Percentiles rank a stretch among this genome's conserved stretches.
Evolutionary conservation across 1,140 invertebrate species (phyloP).

Genomic region (Gyrodactylus bullatarudis): DNA sequence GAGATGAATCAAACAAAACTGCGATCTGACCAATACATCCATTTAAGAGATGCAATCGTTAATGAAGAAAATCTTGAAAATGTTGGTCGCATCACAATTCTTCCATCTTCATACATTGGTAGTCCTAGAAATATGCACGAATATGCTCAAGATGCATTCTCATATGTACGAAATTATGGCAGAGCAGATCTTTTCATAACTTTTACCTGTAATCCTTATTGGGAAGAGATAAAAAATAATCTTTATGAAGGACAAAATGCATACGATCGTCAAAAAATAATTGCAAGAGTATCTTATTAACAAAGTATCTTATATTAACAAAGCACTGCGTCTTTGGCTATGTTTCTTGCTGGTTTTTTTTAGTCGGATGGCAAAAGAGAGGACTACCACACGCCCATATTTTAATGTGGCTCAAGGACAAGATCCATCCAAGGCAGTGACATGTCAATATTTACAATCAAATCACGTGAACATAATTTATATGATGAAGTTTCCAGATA

Average conservation of each 20-base stretch:
- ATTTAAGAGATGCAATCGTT: not conserved
- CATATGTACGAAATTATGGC: too few relatives aligned
- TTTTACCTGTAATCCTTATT: constrained; percentile 13
- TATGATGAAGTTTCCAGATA: constrained; percentile 9
- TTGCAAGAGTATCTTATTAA: constrained; percentile 22
- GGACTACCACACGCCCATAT: too few relatives aligned
- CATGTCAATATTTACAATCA: too few relatives aligned
- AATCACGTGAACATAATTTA: too few relatives aligned
- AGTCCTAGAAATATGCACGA: not conserved
- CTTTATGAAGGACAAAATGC: constrained; percentile 13
- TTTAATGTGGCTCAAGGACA: too few relatives aligned
- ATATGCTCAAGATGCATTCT: not conserved
- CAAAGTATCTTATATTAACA: too few relatives aligned
- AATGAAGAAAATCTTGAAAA: not conserved
- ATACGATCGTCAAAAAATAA: constrained; percentile 19
- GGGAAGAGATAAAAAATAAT: constrained; percentile 15
- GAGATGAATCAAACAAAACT: too few relatives aligned
- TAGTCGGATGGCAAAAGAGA: too few relatives aligned
- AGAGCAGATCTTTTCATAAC: constrained; percentile 10
- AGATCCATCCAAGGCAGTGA: too few relatives aligned
- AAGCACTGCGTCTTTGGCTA: too few relatives aligned
- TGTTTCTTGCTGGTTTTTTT: too few relatives aligned
- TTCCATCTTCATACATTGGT: not conserved
- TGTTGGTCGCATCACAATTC: not conserved
- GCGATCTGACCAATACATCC: too few relatives aligned